Conservation (phyloP, 2,797 vertebrate species). For the Synanceia verrucosa region DNA sequence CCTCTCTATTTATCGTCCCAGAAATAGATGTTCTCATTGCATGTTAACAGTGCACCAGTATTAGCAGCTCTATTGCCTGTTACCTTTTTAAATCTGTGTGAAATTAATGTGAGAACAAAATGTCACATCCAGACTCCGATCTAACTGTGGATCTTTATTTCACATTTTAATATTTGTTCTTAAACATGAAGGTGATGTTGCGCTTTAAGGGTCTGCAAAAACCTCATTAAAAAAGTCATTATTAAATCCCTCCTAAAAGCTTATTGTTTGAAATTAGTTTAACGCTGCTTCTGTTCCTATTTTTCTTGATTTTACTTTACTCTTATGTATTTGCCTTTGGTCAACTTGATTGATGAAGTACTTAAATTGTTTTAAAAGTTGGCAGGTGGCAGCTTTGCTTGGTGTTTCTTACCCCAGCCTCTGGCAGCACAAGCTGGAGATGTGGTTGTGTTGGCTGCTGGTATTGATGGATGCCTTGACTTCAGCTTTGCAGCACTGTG, state of each 20-base stretch:
- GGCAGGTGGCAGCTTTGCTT: too few species aligned
- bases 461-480: conserved; percentile 90
- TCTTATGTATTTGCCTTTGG: not conserved
- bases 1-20: not conserved
- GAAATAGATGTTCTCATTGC: not conserved
- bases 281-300: not conserved
- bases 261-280: not conserved
- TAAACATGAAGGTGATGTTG: not conserved
- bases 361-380: not conserved
- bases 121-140: conserved; percentile 6
- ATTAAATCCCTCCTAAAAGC: not conserved
- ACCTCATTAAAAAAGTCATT: not conserved
- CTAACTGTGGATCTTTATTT: conserved; percentile 6
- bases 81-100: not conserved
- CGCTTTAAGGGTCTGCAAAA: not conserved
- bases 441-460: conserved; percentile 87
- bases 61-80: not conserved
- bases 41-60: not conserved
- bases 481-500: conserved; percentile 86
- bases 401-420: conserved; percentile 85
- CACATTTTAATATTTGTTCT: conserved; percentile 6
- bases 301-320: not conserved
- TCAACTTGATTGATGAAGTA: not conserved
- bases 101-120: conserved; percentile 10
- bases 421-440: conserved; percentile 89